phyloP scores from a whole-genome alignment of 1,140 invertebrate species.

The Sitobion miscanthi region DNA sequence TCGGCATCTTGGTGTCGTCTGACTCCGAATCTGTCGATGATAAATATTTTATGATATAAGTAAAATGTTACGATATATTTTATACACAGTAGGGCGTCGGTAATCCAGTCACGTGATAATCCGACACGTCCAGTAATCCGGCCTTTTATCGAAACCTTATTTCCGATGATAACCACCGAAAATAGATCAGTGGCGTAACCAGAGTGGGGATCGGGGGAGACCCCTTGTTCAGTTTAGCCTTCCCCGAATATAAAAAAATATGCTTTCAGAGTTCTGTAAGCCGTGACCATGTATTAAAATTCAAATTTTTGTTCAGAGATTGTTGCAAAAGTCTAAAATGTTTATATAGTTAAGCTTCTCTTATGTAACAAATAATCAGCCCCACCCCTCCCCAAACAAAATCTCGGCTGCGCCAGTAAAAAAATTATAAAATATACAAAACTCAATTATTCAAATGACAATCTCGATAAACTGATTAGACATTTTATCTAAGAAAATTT shows the following conservation, averaged over 20 bases:
- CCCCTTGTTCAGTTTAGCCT: too few relatives aligned
- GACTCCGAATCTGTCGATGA: slow-evolving; percentile 10
- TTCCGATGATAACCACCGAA: not conserved
- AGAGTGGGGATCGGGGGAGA: too few relatives aligned
- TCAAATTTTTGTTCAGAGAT: not conserved
- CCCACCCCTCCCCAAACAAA: not conserved
- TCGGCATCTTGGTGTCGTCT: slow-evolving; percentile 33
- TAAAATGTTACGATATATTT: not conserved
- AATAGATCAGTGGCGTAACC: too few relatives aligned
- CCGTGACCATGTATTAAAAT: not conserved
- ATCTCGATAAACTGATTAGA: not conserved
- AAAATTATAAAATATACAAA: not conserved
- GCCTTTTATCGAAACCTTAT: not conserved
- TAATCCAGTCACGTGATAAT: not conserved
- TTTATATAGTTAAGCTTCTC: too few relatives aligned
- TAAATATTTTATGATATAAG: not conserved
- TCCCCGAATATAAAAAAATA: not conserved
- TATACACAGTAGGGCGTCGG: not conserved
- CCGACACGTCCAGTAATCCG: not conserved
- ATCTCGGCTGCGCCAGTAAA: not conserved
- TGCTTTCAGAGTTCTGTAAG: not conserved
- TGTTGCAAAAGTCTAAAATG: not conserved
- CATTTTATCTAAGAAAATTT: not conserved
- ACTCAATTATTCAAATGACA: not conserved
- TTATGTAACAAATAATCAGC: not conserved